phyloP scores from a whole-genome alignment of 2,888 invertebrate genomes.

The Proisotoma minuta region DNA sequence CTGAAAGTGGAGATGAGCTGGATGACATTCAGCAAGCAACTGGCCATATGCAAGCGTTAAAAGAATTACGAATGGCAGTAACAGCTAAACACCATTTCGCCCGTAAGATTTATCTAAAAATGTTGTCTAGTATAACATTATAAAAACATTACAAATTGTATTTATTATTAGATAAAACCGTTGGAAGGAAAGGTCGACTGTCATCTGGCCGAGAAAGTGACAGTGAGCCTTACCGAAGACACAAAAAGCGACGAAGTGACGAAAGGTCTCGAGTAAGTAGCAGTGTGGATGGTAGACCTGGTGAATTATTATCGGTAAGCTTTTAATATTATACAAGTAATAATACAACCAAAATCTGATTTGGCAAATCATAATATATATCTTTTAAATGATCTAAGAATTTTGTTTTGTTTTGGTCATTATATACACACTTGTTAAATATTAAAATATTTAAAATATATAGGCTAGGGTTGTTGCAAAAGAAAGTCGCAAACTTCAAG shows the following conservation, averaged over 20 bases:
- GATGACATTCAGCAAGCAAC: slow-evolving; percentile 41
- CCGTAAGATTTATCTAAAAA: too few relatives aligned
- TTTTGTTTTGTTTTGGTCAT: not conserved
- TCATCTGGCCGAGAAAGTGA: slow-evolving; percentile 37
- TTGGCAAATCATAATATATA: too few relatives aligned
- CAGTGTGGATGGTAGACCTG: not conserved
- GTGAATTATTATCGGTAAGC: slow-evolving; percentile 5
- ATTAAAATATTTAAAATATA: not conserved
- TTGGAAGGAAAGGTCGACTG: slow-evolving; percentile 18
- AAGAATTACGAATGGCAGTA: slow-evolving; percentile 28
- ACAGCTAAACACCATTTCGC: slow-evolving; percentile 36
- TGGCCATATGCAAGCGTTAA: slow-evolving; percentile 32
- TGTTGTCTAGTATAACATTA: not conserved
- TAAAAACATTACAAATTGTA: not conserved
- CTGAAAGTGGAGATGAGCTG: slow-evolving; percentile 51
- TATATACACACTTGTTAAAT: not conserved
- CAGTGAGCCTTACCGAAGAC: slow-evolving; percentile 34
- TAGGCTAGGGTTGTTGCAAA: not conserved
- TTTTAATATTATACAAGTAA: too few relatives aligned
- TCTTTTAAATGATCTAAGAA: too few relatives aligned
- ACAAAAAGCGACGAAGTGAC: slow-evolving; percentile 44
- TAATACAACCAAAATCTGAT: too few relatives aligned
- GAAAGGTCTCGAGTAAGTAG: slow-evolving; percentile 24
- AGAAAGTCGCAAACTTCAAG: slow-evolving; percentile 53
- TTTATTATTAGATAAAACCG: slow-evolving; percentile 10